These are phyloP conservation scores for Rotaria sp. DNA, from an alignment of 2,888 invertebrate genomes.

Conservation along the genomic window DNA sequence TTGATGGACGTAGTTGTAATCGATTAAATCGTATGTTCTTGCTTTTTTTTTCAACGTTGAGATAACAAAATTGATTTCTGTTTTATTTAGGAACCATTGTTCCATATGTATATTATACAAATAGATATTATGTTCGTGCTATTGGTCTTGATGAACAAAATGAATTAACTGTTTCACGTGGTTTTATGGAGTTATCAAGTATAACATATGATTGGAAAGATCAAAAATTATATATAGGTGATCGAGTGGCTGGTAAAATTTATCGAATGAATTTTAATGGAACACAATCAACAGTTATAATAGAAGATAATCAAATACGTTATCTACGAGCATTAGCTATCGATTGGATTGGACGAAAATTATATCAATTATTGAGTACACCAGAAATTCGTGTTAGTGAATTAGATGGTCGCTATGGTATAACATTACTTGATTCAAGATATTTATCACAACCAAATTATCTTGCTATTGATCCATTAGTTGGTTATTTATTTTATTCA, in stretches of 20 bases:
- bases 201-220: slow-evolving; percentile 28
- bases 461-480: slow-evolving; percentile 81
- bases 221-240: slow-evolving; percentile 10
- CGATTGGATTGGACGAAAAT: slow-evolving; percentile 22
- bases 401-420: slow-evolving; percentile 78
- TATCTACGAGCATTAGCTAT: not conserved
- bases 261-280: slow-evolving; percentile 53
- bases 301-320: not conserved
- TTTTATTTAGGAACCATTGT: not conserved
- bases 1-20: not conserved
- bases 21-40: slow-evolving; percentile 46
- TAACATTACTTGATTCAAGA: slow-evolving; percentile 8
- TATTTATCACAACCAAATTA: slow-evolving; percentile 29
- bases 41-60: slow-evolving; percentile 44
- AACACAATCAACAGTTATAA: slow-evolving; percentile 42
- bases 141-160: slow-evolving; percentile 5
- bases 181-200: not conserved
- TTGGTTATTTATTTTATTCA: slow-evolving; percentile 66
- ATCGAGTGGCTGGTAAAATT: slow-evolving; percentile 44
- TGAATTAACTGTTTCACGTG: not conserved
- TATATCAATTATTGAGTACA: not conserved
- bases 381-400: slow-evolving; percentile 60
- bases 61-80: not conserved
- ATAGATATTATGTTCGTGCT: slow-evolving; percentile 1
- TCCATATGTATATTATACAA: not conserved